These are phyloP conservation scores for Tipula unca DNA, from an alignment of 2,888 invertebrate genomes.

Conservation along the genomic window DNA sequence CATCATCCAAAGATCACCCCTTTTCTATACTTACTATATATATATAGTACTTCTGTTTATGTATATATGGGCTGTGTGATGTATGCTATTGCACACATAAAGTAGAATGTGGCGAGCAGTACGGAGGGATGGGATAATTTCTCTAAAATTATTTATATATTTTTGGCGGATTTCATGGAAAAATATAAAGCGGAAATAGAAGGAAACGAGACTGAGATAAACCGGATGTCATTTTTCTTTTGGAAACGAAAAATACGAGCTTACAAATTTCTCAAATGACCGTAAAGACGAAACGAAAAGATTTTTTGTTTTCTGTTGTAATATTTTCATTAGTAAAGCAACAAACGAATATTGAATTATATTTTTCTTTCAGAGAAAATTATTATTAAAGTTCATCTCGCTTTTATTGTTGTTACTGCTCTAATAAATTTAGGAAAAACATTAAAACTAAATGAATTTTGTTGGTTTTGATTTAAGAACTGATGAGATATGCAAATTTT, in stretches of 20 bases:
- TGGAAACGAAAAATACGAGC: background rate
- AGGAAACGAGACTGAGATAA: conserved; percentile 19
- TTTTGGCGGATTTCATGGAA: background rate
- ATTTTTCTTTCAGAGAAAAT: background rate
- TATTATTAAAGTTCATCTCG: background rate
- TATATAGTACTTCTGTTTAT: too few species aligned
- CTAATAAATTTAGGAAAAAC: background rate
- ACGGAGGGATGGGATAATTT: background rate
- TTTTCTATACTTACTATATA: background rate
- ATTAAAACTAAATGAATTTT: background rate
- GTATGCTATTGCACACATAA: background rate
- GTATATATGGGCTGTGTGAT: background rate
- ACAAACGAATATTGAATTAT: background rate
- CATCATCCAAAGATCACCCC: conserved; percentile 15
- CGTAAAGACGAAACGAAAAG: background rate
- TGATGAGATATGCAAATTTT: background rate
- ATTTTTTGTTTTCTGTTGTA: background rate
- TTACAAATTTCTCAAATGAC: background rate
- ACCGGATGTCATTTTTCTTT: conserved; percentile 19
- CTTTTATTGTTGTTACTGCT: background rate
- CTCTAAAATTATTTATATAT: background rate
- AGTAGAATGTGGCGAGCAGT: background rate
- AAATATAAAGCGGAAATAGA: conserved; percentile 18
- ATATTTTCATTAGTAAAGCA: background rate
- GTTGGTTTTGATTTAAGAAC: background rate